phyloP scores from a whole-genome alignment of 2,888 invertebrate genomes.

The Drosophila acutilabella region DNA sequence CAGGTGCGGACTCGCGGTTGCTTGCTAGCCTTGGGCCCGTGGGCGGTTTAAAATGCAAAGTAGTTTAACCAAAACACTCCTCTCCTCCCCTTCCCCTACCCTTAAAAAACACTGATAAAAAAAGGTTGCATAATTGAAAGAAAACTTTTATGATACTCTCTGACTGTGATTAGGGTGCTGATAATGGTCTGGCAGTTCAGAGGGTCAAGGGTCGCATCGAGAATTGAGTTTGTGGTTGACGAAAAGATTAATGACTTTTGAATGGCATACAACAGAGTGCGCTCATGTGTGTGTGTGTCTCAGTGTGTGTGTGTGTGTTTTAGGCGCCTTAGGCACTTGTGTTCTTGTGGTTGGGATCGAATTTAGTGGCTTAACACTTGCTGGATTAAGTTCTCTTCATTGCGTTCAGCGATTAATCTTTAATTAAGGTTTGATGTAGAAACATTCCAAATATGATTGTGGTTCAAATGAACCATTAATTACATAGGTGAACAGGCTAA shows the following conservation, averaged over 20 bases:
- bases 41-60: slow-evolving; percentile 67
- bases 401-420: slow-evolving; percentile 28
- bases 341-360: slow-evolving; percentile 12
- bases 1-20: slow-evolving; percentile 62
- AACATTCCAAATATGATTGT: slow-evolving; percentile 4
- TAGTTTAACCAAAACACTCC: slow-evolving; percentile 15
- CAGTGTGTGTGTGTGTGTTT: not conserved
- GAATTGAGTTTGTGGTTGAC: slow-evolving; percentile 33
- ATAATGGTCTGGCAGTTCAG: slow-evolving; percentile 17
- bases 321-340: slow-evolving; percentile 13
- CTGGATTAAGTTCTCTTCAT: slow-evolving; percentile 26
- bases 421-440: slow-evolving; percentile 20
- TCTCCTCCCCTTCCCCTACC: too few species aligned
- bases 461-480: slow-evolving; percentile 19
- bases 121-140: slow-evolving; percentile 62
- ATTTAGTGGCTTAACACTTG: slow-evolving; percentile 32
- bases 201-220: slow-evolving; percentile 23
- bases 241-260: slow-evolving; percentile 55
- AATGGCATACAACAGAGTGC: not conserved
- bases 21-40: slow-evolving; percentile 49
- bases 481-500: not conserved
- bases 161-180: slow-evolving; percentile 55
- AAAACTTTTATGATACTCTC: slow-evolving; percentile 46
- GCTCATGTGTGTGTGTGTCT: slow-evolving; percentile 15
- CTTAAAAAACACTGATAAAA: slow-evolving; percentile 7